Percentiles rank a stretch among this genome's conserved stretches.
Conservation (phyloP, 2,797 vertebrate genomes). For the Lycodopsis pacificus region DNA sequence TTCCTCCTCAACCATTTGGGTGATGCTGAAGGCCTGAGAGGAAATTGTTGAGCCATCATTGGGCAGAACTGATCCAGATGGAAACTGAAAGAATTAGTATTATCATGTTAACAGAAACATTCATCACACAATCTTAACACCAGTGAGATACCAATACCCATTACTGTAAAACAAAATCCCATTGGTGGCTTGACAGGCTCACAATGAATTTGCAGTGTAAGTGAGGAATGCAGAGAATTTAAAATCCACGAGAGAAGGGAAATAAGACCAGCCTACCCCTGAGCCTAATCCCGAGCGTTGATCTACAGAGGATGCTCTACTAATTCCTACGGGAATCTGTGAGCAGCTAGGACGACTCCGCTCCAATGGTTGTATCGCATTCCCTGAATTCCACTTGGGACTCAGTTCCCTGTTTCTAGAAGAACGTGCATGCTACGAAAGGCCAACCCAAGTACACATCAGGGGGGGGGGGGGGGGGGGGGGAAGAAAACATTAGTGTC, state of each 20-base stretch:
- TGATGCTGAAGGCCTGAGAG: constrained; percentile 80
- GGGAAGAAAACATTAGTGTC: background rate
- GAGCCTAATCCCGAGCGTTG: constrained; percentile 69
- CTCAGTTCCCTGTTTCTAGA: constrained; percentile 33
- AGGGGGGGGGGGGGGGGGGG: too few species aligned
- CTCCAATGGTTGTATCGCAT: constrained; percentile 61
- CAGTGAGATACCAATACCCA: constrained; percentile 20
- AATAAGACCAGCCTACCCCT: constrained; percentile 68
- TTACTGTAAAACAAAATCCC: background rate
- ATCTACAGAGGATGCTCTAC: constrained; percentile 60
- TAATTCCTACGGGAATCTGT: constrained; percentile 59
- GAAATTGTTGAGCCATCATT: constrained; percentile 40
- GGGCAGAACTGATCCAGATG: constrained; percentile 29
- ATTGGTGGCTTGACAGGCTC: background rate
- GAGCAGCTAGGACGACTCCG: constrained; percentile 22
- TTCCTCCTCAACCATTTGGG: constrained; percentile 83
- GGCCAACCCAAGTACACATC: constrained; percentile 10
- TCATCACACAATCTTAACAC: background rate
- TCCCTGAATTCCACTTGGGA: constrained; percentile 66
- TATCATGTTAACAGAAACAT: background rate
- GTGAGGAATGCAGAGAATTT: constrained; percentile 57
- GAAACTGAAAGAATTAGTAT: constrained; percentile 53
- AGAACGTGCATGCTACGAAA: constrained; percentile 51
- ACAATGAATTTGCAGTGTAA: constrained; percentile 10
- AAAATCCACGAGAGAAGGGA: constrained; percentile 39